Conservation (phyloP, 2,888 invertebrate species). For the Drosophila meridiana region DNA sequence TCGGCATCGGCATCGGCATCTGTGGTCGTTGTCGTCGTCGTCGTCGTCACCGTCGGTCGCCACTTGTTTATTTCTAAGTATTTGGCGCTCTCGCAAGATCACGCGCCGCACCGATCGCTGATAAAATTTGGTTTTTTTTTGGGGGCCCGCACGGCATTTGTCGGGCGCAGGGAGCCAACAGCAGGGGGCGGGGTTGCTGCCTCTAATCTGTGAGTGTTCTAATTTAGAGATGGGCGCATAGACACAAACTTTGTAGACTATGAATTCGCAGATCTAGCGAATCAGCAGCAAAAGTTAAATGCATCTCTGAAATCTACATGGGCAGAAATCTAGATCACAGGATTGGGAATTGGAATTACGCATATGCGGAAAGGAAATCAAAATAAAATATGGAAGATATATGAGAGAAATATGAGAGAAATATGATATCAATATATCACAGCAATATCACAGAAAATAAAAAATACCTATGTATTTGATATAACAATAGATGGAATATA, state of each 20-base stretch:
- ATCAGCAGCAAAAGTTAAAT: not conserved
- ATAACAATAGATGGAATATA: no score
- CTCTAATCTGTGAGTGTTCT: constrained; percentile 50
- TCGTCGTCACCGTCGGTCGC: constrained; percentile 68
- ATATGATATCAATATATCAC: no score
- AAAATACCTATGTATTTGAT: no score
- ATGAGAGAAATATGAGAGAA: no score
- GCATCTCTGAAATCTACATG: not conserved
- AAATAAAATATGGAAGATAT: no score
- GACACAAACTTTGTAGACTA: constrained; percentile 10
- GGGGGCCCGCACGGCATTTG: constrained; percentile 3
- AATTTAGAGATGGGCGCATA: constrained; percentile 40
- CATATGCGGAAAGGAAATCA: no score
- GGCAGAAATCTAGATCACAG: not conserved
- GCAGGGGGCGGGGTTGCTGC: constrained; percentile 3
- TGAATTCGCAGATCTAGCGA: constrained; percentile 4
- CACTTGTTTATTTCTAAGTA: constrained; percentile 60
- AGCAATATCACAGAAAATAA: no score
- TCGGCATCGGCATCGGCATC: constrained; percentile 47
- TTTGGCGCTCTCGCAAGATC: constrained; percentile 68
- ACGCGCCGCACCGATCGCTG: constrained; percentile 72
- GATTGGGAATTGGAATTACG: not conserved
- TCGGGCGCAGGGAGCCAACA: not conserved
- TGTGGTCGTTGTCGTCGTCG: constrained; percentile 47
- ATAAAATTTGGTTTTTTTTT: constrained; percentile 50